These are phyloP conservation scores for Antrozous pallidus DNA, from an alignment of 2,797 vertebrate genomes.

Conservation along the genomic window DNA sequence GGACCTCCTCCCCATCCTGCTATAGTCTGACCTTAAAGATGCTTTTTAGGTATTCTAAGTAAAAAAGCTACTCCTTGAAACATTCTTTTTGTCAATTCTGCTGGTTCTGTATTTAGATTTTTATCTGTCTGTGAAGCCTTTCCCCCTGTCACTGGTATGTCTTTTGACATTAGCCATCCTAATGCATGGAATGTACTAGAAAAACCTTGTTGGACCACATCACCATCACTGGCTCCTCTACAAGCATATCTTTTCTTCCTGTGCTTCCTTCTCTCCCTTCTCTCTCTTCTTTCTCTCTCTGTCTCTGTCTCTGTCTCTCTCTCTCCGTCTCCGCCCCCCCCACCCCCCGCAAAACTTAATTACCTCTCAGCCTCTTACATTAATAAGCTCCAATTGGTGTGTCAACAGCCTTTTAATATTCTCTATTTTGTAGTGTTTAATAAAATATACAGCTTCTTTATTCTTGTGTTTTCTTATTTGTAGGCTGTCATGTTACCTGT, in stretches of 20 bases:
- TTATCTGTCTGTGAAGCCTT: slow-evolving; percentile 61
- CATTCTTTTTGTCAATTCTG: slow-evolving; percentile 55
- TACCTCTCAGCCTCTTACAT: slow-evolving; percentile 61
- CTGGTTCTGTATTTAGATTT: slow-evolving; percentile 51
- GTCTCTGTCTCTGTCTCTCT: neutral
- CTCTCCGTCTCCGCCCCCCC: too few relatives aligned
- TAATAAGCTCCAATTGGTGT: slow-evolving; percentile 62
- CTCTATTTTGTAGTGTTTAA: slow-evolving; percentile 64
- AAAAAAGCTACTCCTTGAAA: slow-evolving; percentile 57
- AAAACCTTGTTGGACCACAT: slow-evolving; percentile 39
- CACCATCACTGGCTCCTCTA: slow-evolving; percentile 30
- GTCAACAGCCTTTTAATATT: slow-evolving; percentile 64
- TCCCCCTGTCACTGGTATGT: slow-evolving; percentile 54
- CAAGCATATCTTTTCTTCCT: neutral
- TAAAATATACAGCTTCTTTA: slow-evolving; percentile 61
- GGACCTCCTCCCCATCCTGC: neutral
- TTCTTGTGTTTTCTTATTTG: slow-evolving; percentile 36
- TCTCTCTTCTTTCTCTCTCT: neutral
- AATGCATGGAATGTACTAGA: slow-evolving; percentile 6
- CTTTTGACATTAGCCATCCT: slow-evolving; percentile 40
- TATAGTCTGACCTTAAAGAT: slow-evolving; percentile 41
- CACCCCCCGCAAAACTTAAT: slow-evolving; percentile 51
- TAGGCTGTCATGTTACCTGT: slow-evolving; percentile 36
- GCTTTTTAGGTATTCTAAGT: slow-evolving; percentile 57
- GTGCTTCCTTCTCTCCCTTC: neutral